Conservation (phyloP, 2,888 invertebrate species). For the Cheilosia variabilis region DNA sequence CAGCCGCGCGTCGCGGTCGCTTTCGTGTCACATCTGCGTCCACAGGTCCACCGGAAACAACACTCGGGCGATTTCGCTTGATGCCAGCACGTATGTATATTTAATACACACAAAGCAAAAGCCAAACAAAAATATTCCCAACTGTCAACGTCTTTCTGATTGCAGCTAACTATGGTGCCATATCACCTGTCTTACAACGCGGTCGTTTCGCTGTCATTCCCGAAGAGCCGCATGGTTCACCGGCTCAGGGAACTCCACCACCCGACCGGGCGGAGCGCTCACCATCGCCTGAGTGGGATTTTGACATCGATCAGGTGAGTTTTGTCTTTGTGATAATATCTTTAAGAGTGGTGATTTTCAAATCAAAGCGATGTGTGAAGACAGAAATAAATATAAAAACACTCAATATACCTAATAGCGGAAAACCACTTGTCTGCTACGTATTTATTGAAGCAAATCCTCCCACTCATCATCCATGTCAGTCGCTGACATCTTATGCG, state of each 20-base stretch:
- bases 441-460: too few relatives aligned
- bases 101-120: neutral
- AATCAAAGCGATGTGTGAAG: neutral
- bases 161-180: slow-evolving; percentile 83
- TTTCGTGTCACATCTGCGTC: slow-evolving; percentile 85
- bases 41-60: slow-evolving; percentile 83
- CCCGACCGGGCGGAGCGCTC: slow-evolving; percentile 79
- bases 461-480: too few relatives aligned
- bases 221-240: slow-evolving; percentile 84
- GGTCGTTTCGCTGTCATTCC: slow-evolving; percentile 84
- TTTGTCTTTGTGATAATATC: neutral
- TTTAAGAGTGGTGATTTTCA: neutral
- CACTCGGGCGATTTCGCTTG: slow-evolving; percentile 83
- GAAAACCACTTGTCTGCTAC: too few relatives aligned
- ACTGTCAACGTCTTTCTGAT: slow-evolving; percentile 35
- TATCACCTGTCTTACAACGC: slow-evolving; percentile 83
- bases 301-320: slow-evolving; percentile 83
- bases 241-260: slow-evolving; percentile 81
- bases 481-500: neutral
- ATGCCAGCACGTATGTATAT: slow-evolving; percentile 82
- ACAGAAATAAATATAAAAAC: too few relatives aligned
- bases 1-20: slow-evolving; percentile 84
- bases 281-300: slow-evolving; percentile 84
- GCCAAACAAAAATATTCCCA: slow-evolving; percentile 3
- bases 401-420: too few relatives aligned